phyloP scores from a whole-genome alignment of 2,797 vertebrate genomes.

The Garrulus glandarius region DNA sequence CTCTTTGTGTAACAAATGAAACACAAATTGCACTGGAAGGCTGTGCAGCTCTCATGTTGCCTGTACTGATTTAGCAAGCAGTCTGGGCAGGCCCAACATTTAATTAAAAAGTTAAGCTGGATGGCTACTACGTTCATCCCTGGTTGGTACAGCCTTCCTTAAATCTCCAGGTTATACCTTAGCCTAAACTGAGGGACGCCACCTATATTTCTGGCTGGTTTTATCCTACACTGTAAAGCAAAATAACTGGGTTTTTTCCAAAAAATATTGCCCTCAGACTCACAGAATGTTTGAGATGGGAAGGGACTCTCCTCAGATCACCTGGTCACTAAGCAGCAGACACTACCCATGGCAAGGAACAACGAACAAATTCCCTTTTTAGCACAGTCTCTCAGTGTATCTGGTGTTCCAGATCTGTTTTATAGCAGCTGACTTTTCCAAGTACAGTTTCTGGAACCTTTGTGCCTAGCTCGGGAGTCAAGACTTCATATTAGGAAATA shows the following conservation, averaged over 20 bases:
- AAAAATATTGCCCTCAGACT: not conserved
- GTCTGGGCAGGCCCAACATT: not conserved
- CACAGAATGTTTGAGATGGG: not conserved
- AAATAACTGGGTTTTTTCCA: not conserved
- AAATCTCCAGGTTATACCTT: not conserved
- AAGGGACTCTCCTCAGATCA: not conserved
- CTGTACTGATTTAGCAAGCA: not conserved
- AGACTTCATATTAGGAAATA: not conserved
- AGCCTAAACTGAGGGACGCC: not conserved
- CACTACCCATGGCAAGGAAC: not conserved
- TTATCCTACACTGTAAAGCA: not conserved
- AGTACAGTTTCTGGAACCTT: not conserved
- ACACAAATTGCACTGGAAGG: not conserved
- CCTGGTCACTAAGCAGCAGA: not conserved
- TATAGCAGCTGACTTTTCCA: not conserved
- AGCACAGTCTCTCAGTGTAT: not conserved
- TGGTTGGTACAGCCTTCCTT: not conserved
- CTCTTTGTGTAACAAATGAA: not conserved
- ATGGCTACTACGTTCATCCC: not conserved
- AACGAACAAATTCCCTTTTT: not conserved
- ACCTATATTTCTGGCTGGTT: not conserved
- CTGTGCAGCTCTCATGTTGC: not conserved
- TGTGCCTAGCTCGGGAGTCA: not conserved
- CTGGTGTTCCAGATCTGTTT: not conserved
- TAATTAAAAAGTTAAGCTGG: not conserved